phyloP scores from a whole-genome alignment of 2,888 invertebrate genomes.

The Morpho helenor region DNA sequence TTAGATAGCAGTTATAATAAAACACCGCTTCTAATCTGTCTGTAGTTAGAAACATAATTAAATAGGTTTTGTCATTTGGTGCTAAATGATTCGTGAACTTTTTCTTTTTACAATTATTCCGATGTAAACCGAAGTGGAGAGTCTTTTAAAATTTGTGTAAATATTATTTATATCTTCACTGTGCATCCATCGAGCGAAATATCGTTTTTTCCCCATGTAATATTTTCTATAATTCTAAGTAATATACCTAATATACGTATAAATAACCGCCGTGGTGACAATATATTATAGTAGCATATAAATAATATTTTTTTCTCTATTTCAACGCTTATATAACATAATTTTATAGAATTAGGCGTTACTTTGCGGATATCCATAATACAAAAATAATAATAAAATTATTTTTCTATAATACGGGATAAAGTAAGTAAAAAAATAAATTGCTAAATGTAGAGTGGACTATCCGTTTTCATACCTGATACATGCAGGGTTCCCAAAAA shows the following conservation, averaged over 20 bases:
- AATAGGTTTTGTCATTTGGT: constrained; percentile 69
- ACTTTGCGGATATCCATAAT: too few species aligned
- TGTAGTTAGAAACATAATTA: constrained; percentile 55
- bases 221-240: not conserved
- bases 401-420: too few species aligned
- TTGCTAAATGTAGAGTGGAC: too few species aligned
- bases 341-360: too few species aligned
- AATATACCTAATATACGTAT: constrained; percentile 2
- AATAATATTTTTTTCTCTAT: constrained; percentile 1
- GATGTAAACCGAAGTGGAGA: not conserved
- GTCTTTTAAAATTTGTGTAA: constrained; percentile 7
- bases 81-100: constrained; percentile 54
- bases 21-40: constrained; percentile 35
- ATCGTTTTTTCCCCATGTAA: not conserved
- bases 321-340: constrained; percentile 1
- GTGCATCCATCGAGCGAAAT: constrained; percentile 3
- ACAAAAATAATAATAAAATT: too few species aligned
- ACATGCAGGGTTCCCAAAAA: too few species aligned
- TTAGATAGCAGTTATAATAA: constrained; percentile 34
- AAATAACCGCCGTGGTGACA: constrained; percentile 9
- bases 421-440: too few species aligned
- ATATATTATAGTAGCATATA: not conserved
- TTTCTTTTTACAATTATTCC: constrained; percentile 11
- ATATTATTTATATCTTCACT: constrained; percentile 6
- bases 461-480: too few species aligned